phyloP scores from a whole-genome alignment of 1,140 invertebrate genomes.

The Drosophila auraria region DNA sequence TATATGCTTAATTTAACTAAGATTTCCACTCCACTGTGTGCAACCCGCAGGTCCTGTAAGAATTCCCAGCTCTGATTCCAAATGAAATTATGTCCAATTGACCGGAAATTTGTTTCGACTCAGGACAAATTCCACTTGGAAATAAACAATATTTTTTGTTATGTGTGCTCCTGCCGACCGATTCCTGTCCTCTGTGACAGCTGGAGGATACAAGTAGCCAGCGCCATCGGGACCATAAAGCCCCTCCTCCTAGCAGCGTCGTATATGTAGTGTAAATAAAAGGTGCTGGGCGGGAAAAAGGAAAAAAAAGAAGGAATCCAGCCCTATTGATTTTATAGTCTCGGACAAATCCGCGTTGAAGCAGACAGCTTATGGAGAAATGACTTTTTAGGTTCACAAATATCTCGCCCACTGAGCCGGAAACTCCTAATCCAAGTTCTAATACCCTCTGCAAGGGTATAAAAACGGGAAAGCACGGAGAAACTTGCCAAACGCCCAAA shows the following conservation, averaged over 20 bases:
- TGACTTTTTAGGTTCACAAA: constrained; percentile 42
- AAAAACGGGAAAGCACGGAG: constrained; percentile 42
- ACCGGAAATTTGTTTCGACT: constrained; percentile 4
- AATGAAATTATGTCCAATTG: constrained; percentile 21
- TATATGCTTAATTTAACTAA: background rate
- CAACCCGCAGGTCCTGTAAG: too few relatives aligned
- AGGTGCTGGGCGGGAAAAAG: background rate
- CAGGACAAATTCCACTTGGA: constrained; percentile 14
- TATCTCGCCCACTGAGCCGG: constrained; percentile 45
- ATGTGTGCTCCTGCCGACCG: constrained; percentile 1
- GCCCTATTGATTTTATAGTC: constrained; percentile 43
- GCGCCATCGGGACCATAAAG: background rate
- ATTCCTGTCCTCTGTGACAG: constrained; percentile 13
- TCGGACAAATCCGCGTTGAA: constrained; percentile 43
- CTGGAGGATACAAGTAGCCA: constrained; percentile 12
- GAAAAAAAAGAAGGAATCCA: constrained; percentile 11
- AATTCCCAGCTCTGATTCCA: constrained; percentile 11
- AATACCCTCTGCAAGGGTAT: constrained; percentile 44
- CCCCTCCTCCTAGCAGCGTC: background rate
- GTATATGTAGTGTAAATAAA: constrained; percentile 26
- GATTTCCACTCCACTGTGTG: background rate
- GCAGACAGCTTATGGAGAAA: constrained; percentile 48
- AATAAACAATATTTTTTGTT: constrained; percentile 18
- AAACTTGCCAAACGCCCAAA: constrained; percentile 52
- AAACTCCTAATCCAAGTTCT: constrained; percentile 51